Evolutionary conservation across 2,797 vertebrate genomes (phyloP).

Genomic region (Phyllotis vaccarum): DNA sequence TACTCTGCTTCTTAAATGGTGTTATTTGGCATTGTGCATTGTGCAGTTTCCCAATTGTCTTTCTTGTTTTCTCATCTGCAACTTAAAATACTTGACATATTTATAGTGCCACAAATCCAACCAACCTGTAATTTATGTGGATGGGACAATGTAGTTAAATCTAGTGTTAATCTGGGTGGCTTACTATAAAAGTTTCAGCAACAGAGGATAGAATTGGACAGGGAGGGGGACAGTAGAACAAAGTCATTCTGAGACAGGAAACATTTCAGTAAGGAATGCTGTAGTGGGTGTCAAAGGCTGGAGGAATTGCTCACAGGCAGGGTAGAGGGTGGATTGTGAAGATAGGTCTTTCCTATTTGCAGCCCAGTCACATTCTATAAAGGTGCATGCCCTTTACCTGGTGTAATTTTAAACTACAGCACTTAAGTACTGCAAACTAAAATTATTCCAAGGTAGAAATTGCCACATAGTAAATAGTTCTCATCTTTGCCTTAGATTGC

Average conservation of each 20-base stretch:
- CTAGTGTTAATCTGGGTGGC: not conserved
- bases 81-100: not conserved
- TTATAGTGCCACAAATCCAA: not conserved
- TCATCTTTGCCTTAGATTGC: not conserved
- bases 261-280: not conserved
- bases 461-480: not conserved
- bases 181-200: not conserved
- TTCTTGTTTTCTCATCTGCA: not conserved
- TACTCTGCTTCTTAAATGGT: too few relatives aligned
- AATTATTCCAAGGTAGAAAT: not conserved
- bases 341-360: not conserved
- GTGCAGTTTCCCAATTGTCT: not conserved
- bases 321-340: not conserved
- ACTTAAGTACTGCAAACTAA: not conserved
- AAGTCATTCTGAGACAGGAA: not conserved
- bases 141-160: not conserved
- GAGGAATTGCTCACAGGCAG: not conserved
- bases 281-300: fast-evolving
- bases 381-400: not conserved
- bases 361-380: not conserved
- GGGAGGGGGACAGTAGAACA: fast-evolving
- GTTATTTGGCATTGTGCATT: not conserved
- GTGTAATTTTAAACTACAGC: not conserved
- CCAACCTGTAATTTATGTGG: not conserved
- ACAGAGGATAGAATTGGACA: not conserved